Evolutionary conservation across 2,797 vertebrate genomes (phyloP).

Genomic region (Alfaro cultratus): DNA sequence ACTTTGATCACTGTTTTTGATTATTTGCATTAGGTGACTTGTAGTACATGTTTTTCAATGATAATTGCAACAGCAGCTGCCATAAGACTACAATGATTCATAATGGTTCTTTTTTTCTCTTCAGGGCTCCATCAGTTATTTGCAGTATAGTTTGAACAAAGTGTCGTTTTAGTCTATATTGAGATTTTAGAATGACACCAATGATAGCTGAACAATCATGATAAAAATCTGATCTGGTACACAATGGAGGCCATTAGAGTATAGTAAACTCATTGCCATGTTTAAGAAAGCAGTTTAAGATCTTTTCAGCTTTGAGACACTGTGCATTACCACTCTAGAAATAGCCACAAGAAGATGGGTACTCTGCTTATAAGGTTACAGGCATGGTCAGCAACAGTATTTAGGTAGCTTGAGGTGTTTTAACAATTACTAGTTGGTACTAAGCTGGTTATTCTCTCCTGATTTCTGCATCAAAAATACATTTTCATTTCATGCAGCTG

Average conservation of each 20-base stretch:
- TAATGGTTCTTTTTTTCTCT: neutral
- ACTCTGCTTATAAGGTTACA: too few species aligned
- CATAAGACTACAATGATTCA: too few species aligned
- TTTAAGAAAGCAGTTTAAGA: neutral
- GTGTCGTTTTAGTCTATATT: neutral
- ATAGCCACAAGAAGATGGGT: too few species aligned
- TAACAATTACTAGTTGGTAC: too few species aligned
- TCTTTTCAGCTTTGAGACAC: neutral
- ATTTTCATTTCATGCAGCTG: neutral
- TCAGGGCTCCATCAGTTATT: neutral
- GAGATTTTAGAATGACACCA: neutral
- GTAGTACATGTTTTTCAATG: neutral
- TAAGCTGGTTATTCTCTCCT: neutral
- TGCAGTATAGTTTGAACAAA: neutral
- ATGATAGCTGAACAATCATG: neutral
- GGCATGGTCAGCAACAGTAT: too few species aligned
- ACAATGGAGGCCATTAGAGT: neutral
- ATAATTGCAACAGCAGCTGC: neutral
- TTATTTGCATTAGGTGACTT: neutral
- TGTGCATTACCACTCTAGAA: too few species aligned
- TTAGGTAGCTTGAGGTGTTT: too few species aligned
- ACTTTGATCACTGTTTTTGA: neutral
- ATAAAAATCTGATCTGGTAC: neutral
- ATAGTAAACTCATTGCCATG: neutral
- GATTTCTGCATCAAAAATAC: neutral